A percentile compares a stretch with the other conserved stretches of the same genome.
Conservation (phyloP, 1,140 invertebrate species). For the Anoplolepis gracilipes region DNA sequence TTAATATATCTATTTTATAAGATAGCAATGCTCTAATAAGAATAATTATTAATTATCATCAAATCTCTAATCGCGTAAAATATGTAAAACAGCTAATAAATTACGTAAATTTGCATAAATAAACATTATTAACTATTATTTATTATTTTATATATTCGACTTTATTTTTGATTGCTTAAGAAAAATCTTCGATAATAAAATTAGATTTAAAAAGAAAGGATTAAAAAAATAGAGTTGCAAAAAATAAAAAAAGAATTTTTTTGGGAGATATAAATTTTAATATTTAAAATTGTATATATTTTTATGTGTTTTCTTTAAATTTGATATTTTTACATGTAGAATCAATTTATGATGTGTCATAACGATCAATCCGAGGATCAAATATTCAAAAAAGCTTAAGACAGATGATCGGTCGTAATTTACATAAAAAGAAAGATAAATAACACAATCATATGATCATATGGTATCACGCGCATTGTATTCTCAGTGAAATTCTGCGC, state of each 20-base stretch:
- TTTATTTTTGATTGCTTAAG: background rate
- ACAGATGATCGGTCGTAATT: background rate
- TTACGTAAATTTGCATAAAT: background rate
- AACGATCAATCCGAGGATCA: too few species aligned
- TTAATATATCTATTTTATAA: too few species aligned
- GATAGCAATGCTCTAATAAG: background rate
- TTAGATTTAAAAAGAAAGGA: background rate
- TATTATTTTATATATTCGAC: background rate
- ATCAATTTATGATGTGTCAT: background rate
- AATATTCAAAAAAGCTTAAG: background rate
- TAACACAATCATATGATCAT: slow-evolving; percentile 14
- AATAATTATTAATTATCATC: background rate
- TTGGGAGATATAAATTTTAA: background rate
- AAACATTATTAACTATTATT: background rate
- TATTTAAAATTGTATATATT: background rate
- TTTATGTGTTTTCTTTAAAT: too few species aligned
- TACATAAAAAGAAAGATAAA: slow-evolving; percentile 5
- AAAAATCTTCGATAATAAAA: background rate
- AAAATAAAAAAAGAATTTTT: background rate
- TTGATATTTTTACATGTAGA: too few species aligned
- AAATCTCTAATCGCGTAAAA: background rate
- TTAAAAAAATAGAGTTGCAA: background rate
- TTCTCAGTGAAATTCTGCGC: background rate
- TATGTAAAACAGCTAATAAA: background rate
- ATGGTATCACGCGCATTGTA: slow-evolving; percentile 29